A percentile compares a stretch with the other conserved stretches of the same genome.
Conservation (phyloP, 2,888 invertebrate genomes). For the Drosophila dives region DNA sequence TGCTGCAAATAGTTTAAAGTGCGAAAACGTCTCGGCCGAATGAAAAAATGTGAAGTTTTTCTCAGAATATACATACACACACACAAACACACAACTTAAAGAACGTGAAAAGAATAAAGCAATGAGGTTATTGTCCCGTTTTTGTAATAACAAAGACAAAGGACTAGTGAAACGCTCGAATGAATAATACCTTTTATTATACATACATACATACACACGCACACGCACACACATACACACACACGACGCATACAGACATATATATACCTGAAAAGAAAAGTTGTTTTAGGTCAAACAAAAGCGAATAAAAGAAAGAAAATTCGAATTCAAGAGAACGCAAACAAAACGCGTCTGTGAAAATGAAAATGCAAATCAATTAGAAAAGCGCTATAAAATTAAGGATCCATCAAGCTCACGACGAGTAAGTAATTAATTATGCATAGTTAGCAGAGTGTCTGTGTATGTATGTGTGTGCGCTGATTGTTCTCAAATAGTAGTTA, state of each 20-base stretch:
- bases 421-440: constrained; percentile 55
- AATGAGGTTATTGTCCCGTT: constrained; percentile 35
- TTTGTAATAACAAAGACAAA: constrained; percentile 41
- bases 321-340: constrained; percentile 1
- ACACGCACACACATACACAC: constrained; percentile 5
- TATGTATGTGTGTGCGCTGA: constrained; percentile 2
- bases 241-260: constrained; percentile 5
- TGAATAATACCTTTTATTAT: constrained; percentile 57
- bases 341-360: constrained; percentile 17
- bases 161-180: constrained; percentile 44
- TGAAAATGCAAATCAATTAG: constrained; percentile 50
- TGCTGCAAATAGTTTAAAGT: constrained; percentile 60
- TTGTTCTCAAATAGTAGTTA: constrained; percentile 34
- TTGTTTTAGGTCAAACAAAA: constrained; percentile 76
- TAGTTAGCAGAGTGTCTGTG: constrained; percentile 2
- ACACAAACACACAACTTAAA: constrained; percentile 15
- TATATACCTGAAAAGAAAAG: constrained; percentile 43
- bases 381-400: constrained; percentile 28
- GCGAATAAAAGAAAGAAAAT: constrained; percentile 20
- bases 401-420: constrained; percentile 33
- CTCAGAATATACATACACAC: constrained; percentile 31
- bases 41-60: constrained; percentile 42
- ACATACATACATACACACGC: constrained; percentile 24
- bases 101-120: constrained; percentile 35
- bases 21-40: constrained; percentile 46